phyloP scores from a whole-genome alignment of 2,888 invertebrate genomes.

The Drosophila melanosoma region DNA sequence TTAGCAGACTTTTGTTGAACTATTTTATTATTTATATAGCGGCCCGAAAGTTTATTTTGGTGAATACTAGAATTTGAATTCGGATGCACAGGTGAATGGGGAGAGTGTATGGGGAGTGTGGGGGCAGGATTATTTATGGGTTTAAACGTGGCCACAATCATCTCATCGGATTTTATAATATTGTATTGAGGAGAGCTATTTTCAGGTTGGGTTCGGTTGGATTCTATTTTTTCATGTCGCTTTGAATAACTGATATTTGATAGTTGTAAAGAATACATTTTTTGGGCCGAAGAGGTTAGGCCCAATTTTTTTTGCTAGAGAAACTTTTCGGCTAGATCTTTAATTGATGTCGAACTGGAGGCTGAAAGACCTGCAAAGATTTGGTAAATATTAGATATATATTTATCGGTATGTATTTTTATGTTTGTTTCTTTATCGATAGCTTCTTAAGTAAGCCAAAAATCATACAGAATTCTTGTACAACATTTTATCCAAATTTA shows the following conservation, averaged over 20 bases:
- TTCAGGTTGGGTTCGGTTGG: conserved; percentile 36
- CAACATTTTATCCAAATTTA: background rate
- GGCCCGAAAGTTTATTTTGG: conserved; percentile 71
- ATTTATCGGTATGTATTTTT: background rate
- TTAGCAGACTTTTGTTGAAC: conserved; percentile 26
- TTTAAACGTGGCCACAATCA: conserved; percentile 42
- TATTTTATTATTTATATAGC: conserved; percentile 74
- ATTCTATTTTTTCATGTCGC: conserved; percentile 40
- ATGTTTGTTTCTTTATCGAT: background rate
- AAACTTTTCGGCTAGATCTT: conserved; percentile 83
- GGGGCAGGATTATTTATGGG: conserved; percentile 63
- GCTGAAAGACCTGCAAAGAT: conserved; percentile 84
- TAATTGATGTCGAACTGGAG: conserved; percentile 87
- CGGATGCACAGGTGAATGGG: conserved; percentile 73
- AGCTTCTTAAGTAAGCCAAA: background rate
- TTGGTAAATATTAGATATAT: conserved; percentile 16
- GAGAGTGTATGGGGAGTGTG: conserved; percentile 76
- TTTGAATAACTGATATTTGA: conserved; percentile 49
- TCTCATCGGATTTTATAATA: conserved; percentile 47
- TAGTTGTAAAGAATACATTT: conserved; percentile 55
- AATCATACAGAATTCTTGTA: background rate
- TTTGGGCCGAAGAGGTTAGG: conserved; percentile 83
- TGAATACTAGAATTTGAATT: conserved; percentile 54
- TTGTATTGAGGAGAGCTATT: conserved; percentile 37
- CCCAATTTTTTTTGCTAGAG: conserved; percentile 85